Base-by-base conservation (phyloP, 2,797 vertebrate species). In the Hypotaenidia philippensis region DNA sequence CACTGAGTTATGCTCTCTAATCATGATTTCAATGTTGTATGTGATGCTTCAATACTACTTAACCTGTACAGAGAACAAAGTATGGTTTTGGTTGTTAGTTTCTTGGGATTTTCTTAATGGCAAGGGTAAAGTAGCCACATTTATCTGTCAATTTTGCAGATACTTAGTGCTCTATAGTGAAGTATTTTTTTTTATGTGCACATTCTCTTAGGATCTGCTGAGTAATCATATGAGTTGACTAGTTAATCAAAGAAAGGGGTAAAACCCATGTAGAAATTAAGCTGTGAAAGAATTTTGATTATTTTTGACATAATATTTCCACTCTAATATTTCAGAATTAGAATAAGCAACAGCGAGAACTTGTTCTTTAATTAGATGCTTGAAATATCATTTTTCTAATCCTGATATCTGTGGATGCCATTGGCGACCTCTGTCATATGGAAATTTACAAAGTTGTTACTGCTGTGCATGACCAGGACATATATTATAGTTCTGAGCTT, bases 201-300 rank as follows among this genome's bases (percentile, higher is more conserved):
- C 52, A 6, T 91, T 93, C 79, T 83, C 36, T 88, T 81, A 61
- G 76, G 14, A 86, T 87, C 70, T 93, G 74, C 89, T 94, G 89
- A 92, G 69, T 90, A 86, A 92, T 90, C 47, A 8, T 66, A 56
- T 44, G 36, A 53, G 53, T 66, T 91, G 94, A 79, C 16, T 36
- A 45, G 47, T 93, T 90, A 84, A 74, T 74, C 83, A 93, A 38
- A 76, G 56, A 90, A 74, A 63, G 36, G 52, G 52, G 57, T 32
- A 72, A 74, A 90, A 55, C 34, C 72, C 6, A 6, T 44, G 44
- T 13, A 69, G 66, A 76, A 86, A 66, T 13, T 12, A 34, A 93
- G 65, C 76, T 65, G 61, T 40, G 64, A 87, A 91, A 88, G 47
- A 79, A 72, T 63, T 74, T 85, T 44, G 61, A 27, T 72, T 1